These are phyloP conservation scores for Icerya purchasi DNA, from an alignment of 2,888 invertebrate species.

Conservation along the genomic window DNA sequence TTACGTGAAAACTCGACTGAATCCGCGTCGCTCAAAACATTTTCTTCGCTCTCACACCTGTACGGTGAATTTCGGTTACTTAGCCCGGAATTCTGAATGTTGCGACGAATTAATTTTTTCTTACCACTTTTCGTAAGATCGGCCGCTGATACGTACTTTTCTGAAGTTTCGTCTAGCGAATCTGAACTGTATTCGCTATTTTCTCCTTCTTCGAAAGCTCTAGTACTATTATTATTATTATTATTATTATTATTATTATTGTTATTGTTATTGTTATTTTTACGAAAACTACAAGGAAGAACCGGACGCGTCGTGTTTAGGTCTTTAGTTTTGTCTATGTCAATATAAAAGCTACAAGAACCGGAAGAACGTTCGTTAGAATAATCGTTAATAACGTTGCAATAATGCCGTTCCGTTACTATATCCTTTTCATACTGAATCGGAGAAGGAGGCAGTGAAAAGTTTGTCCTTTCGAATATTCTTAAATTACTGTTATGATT, in stretches of 20 bases:
- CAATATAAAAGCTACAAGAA: too few species aligned
- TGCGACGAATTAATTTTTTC: slow-evolving; percentile 15
- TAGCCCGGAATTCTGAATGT: slow-evolving; percentile 14
- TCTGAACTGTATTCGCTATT: slow-evolving; percentile 49
- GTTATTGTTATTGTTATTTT: not conserved
- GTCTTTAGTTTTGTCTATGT: too few species aligned
- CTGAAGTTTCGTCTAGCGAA: slow-evolving; percentile 47
- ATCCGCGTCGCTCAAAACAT: slow-evolving; percentile 18
- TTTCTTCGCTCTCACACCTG: slow-evolving; percentile 21
- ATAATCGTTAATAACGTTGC: too few species aligned
- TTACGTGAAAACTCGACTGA: slow-evolving; percentile 12
- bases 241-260: not conserved
- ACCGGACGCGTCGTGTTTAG: too few species aligned
- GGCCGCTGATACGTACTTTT: slow-evolving; percentile 17
- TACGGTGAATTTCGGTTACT: slow-evolving; percentile 17
- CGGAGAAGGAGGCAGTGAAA: slow-evolving; percentile 11
- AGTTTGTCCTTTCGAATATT: not conserved
- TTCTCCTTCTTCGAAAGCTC: slow-evolving; percentile 7
- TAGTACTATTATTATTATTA: slow-evolving; percentile 1
- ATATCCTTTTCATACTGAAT: slow-evolving; percentile 10
- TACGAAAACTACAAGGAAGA: not conserved
- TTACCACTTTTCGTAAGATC: not conserved
- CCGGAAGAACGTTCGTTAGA: too few species aligned
- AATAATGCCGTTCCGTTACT: too few species aligned
- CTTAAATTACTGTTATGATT: too few species aligned